Percentiles rank a stretch among this genome's conserved stretches.
phyloP scores from a whole-genome alignment of 2,888 invertebrate genomes.

The Caenorhabditis becei region DNA sequence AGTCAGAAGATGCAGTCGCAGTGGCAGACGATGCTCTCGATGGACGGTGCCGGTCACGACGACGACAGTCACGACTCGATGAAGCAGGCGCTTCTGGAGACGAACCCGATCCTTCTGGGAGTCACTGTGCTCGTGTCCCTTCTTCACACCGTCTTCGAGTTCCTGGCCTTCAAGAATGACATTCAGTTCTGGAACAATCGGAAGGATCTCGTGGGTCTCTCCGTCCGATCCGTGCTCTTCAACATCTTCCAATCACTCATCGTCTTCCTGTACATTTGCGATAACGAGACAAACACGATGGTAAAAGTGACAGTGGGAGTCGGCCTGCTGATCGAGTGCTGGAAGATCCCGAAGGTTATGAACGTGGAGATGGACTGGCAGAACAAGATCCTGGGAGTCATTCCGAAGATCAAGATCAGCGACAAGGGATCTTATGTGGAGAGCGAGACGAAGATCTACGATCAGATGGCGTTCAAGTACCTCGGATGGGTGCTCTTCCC shows the following conservation, averaged over 20 bases:
- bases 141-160: conserved; percentile 96
- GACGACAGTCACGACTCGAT: conserved; percentile 84
- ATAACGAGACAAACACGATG: conserved; percentile 98
- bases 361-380: conserved; percentile 69
- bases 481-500: conserved; percentile 97
- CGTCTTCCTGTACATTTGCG: conserved; percentile 95
- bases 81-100: conserved; percentile 93
- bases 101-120: conserved; percentile 94
- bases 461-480: conserved; percentile 93
- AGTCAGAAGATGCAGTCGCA: conserved; percentile 87
- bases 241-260: conserved; percentile 95
- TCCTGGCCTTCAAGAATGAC: conserved; percentile 99
- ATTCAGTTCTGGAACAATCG: conserved; percentile 99
- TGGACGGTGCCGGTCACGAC: conserved; percentile 90
- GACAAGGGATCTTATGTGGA: conserved; percentile 98
- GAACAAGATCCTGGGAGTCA: conserved; percentile 87
- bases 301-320: conserved; percentile 94
- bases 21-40: conserved; percentile 79
- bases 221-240: conserved; percentile 97
- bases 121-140: conserved; percentile 94
- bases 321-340: conserved; percentile 95
- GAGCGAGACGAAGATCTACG: conserved; percentile 94
- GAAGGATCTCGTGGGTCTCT: conserved; percentile 93
- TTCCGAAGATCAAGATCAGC: conserved; percentile 89
- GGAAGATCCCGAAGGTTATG: conserved; percentile 94